Percentiles rank a stretch among this genome's conserved stretches.
phyloP scores from a whole-genome alignment of 2,797 vertebrate genomes.

The Aldrovandia affinis region DNA sequence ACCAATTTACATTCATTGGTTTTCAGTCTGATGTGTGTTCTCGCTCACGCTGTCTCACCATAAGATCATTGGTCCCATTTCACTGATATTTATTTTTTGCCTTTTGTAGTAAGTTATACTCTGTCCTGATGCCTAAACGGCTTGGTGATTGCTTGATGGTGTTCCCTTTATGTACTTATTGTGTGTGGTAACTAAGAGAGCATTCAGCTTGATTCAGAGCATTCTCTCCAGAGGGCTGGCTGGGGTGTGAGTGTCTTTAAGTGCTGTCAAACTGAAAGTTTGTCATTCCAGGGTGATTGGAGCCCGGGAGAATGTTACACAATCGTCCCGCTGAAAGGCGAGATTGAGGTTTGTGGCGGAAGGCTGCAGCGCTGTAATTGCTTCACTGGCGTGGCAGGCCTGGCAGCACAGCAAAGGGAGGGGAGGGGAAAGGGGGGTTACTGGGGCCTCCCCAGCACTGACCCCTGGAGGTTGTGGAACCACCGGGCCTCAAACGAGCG shows the following conservation, averaged over 20 bases:
- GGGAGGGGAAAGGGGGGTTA: constrained; percentile 46
- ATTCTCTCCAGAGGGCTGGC: constrained; percentile 12
- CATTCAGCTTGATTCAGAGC: neutral
- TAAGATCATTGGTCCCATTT: neutral
- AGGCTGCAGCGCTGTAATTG: constrained; percentile 65
- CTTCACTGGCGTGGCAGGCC: constrained; percentile 60
- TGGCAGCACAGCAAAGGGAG: constrained; percentile 66
- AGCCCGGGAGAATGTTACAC: constrained; percentile 66
- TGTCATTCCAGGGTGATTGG: constrained; percentile 68
- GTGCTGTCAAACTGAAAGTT: constrained; percentile 55
- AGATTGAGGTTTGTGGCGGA: constrained; percentile 63
- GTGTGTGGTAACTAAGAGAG: constrained; percentile 18
- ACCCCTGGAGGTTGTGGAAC: constrained; percentile 66
- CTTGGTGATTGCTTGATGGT: neutral
- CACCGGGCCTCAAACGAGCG: constrained; percentile 56
- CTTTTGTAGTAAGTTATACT: neutral
- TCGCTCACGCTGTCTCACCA: neutral
- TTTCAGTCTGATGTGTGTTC: neutral
- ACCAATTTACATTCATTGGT: neutral
- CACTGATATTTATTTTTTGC: constrained; percentile 9
- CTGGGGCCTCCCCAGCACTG: constrained; percentile 66
- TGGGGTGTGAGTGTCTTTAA: constrained; percentile 8
- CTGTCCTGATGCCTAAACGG: neutral
- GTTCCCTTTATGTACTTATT: constrained; percentile 4
- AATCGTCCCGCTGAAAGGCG: constrained; percentile 71